Evolutionary conservation across 2,113 vertebrate species (phyloP).

Genomic region (Meleagris gallopavo): DNA sequence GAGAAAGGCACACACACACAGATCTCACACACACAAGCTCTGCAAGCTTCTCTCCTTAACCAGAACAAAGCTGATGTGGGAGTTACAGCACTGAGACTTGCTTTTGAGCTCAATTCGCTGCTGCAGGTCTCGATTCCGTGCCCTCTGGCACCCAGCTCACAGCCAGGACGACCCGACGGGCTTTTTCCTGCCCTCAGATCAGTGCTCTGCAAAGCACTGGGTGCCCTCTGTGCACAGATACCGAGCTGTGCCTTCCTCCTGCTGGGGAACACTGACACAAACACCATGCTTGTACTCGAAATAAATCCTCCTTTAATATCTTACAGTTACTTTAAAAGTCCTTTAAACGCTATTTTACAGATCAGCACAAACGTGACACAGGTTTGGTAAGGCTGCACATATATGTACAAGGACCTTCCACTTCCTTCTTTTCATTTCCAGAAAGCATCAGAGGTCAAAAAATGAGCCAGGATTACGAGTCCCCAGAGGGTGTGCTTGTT

Average conservation of each 20-base stretch:
- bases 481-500: neutral
- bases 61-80: neutral
- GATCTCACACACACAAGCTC: neutral
- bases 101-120: neutral
- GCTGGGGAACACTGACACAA: neutral
- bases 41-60: neutral
- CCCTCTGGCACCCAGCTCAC: neutral
- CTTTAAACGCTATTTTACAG: slow-evolving; percentile 54
- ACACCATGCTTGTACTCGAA: neutral
- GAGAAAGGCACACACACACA: neutral
- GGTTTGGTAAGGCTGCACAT: neutral
- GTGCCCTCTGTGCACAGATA: neutral
- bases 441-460: neutral
- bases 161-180: neutral
- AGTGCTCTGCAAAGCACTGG: rapidly evolving
- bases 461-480: neutral
- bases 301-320: slow-evolving; percentile 68
- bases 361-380: neutral
- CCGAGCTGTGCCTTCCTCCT: rapidly evolving
- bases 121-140: rapidly evolving
- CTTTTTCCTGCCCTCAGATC: neutral
- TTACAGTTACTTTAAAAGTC: slow-evolving; percentile 43
- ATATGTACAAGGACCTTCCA: neutral
- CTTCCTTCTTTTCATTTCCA: neutral
- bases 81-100: neutral